Base-by-base conservation (phyloP, 2,797 vertebrate genomes). In the Sebastiscus tertius region DNA sequence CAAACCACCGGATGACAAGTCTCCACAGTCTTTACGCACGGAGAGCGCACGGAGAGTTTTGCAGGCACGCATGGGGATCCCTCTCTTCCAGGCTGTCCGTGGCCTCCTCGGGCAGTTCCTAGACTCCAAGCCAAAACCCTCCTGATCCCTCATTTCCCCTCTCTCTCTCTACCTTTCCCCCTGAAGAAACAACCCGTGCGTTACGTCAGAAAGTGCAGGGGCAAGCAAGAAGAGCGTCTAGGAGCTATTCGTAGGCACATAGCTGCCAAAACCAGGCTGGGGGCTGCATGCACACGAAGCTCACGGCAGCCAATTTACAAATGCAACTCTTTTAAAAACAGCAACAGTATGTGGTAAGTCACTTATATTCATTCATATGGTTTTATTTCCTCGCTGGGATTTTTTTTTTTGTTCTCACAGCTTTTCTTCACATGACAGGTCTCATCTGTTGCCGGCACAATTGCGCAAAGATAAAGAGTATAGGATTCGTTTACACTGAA, bases 181-280 rank as follows among this genome's bases (percentile, higher is more conserved):
- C 87, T 88, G 93, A 93, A 95, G 93, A 93, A 93, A 93, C 86
- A 82, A 93, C 76, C 85, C 88, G 85, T 42, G 89, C 87, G 92
- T 95, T 95, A 95, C 96, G 95, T 97, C 96, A 96, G 91, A 95
- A 96, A 94, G 89, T 95, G 95, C 95, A 94, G 89, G 89, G 89
- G 90, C 94, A 93, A 95, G 96, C 95, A 95, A 94, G 93, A 93
- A 93, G 91, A 87, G 92, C 88, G 85, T 94, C 93, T 83, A 93
- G 93, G 91, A 95, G 93, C 94, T 94, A 93, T 94, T 95, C 93
- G 93, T 82, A 92, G 93, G 91, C 94, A 93, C 94, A 93, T 61
- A 88, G 89, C 94, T 94, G 94, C 94, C 93, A 94, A 94, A 95
- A 94, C 91, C 88, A 85, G 91, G 92, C 92, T 91, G 72, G 84